Base-by-base conservation (phyloP, 2,113 vertebrate genomes). In the Garra rufa region DNA sequence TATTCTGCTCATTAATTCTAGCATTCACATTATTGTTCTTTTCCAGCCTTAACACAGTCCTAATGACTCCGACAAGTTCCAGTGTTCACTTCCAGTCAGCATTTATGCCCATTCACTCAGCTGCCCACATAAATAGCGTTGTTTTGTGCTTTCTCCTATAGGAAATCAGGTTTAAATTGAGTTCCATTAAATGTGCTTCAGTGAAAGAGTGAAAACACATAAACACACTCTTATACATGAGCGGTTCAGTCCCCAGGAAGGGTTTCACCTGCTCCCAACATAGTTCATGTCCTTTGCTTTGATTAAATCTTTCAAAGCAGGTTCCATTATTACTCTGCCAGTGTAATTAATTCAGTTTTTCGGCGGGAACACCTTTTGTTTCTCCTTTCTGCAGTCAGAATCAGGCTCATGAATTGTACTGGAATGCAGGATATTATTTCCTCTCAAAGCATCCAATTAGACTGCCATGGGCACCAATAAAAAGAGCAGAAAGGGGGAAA, bases 351-450 rank as follows among this genome's bases (percentile, higher is more conserved):
- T 21, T 30, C 65, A 41, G 65, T 5, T 63, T 70, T 73, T 69
- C n/a, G 57, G 52, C 67, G 11, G 59, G 76, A 82, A 73, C 17
- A 26, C 43, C 34, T 70, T 71, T 70, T 48, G 14, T 70, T 70
- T 43, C 6, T 43, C 50, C 24, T 41, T 75, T 88, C 50, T 52
- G 0, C 50, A 2, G 50, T 21, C 57, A 38, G 55, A 82, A 59
- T 85, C 34, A 14, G 57, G 73, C 71, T 76, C 26, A 41, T 52
- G 44, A 61, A 65, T 76, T 65, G 44, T 81, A 3, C 44, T 63
- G 73, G 59, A 80, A 85, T 88, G 67, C 71, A 8, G 48, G 71
- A 82, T 82, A 69, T 69, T 85, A 85, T 85, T 59, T 88, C 46
- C 70, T 81, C 26, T 81, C 84, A 86, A 71, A 63, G 44, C 75